Percentiles rank a stretch among this genome's conserved stretches.
Conservation (phyloP, 2,113 vertebrate species). For the Passer montanus region DNA sequence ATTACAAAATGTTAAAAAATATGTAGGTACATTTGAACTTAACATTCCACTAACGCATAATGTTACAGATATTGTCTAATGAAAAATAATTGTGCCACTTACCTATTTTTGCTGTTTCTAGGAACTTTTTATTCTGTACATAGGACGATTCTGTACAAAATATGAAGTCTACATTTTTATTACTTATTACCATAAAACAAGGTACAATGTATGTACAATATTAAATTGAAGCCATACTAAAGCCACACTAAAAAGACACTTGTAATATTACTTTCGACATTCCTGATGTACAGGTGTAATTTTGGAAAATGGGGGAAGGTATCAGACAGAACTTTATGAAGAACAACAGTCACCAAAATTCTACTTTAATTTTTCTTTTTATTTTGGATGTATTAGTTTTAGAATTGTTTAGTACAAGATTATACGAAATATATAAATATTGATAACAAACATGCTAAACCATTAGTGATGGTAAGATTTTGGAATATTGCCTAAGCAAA, state of each 20-base stretch:
- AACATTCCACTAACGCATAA: constrained; percentile 77
- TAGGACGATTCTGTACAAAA: constrained; percentile 97
- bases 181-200: constrained; percentile 96
- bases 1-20: constrained; percentile 85
- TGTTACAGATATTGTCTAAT: constrained; percentile 76
- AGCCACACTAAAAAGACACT: constrained; percentile 92
- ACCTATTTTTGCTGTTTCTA: constrained; percentile 82
- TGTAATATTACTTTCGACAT: constrained; percentile 81
- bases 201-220: constrained; percentile 98
- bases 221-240: constrained; percentile 89
- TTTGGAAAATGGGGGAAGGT: constrained; percentile 76
- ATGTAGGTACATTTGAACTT: constrained; percentile 75
- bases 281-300: constrained; percentile 75
- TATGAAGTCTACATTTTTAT: constrained; percentile 98
- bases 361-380: constrained; percentile 34
- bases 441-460: constrained; percentile 48
- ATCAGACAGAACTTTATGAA: constrained; percentile 80
- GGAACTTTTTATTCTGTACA: constrained; percentile 91
- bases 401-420: constrained; percentile 63
- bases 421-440: constrained; percentile 45
- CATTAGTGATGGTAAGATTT: constrained; percentile 46
- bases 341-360: constrained; percentile 82
- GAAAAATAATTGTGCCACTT: constrained; percentile 83
- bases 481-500: constrained; percentile 56
- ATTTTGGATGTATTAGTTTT: constrained; percentile 32